Base-by-base conservation (phyloP, 2,888 invertebrate species). In the Spilosoma lubricipeda region DNA sequence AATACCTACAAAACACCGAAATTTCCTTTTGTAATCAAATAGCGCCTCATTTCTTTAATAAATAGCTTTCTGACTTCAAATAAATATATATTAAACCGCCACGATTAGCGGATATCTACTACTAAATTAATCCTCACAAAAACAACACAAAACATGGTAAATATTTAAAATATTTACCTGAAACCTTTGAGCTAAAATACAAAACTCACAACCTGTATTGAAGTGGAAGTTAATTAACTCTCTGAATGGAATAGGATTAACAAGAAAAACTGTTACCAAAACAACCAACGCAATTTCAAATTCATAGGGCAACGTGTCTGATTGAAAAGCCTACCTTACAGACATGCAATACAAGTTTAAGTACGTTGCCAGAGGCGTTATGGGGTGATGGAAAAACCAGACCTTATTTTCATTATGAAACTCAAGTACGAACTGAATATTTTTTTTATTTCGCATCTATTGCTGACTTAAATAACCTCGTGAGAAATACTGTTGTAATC, bases 271-370 rank as follows among this genome's bases (percentile, higher is more conserved):
- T 80, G 56, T 66, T 77, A 80, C 79, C 77, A 81, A 85, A 82
- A 81, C 82, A 78, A 77, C 71, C 73, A 75, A 82, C 82, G 79
- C 80, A 77, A 78, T 80, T 30, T 78, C 76, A 80, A 77, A 81
- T 78, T 85, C 80, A 87, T 88, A 87, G 85, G 85, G 82, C 85
- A 86, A 86, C 83, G 88, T 89, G 89, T 88, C 88, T 90, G 90
- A 92, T 93, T 93, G 91, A 93, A 93, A 92, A 93, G 90, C 90
- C 88, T 86, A 90, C 90, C 90, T 91, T 90, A 88, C 91, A 92
- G 91, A 91, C 93, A 90, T 92, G 92, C 92, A 91, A 92, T 90
- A 92, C 90, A 90, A 89, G 87, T 90, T 90, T 88, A 90, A 90
- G 88, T 87, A 90, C 87, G 86, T 77, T 79, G 85, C 85, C 86